Conservation (phyloP, 2,113 vertebrate genomes). For the Lipophrys pholis region DNA sequence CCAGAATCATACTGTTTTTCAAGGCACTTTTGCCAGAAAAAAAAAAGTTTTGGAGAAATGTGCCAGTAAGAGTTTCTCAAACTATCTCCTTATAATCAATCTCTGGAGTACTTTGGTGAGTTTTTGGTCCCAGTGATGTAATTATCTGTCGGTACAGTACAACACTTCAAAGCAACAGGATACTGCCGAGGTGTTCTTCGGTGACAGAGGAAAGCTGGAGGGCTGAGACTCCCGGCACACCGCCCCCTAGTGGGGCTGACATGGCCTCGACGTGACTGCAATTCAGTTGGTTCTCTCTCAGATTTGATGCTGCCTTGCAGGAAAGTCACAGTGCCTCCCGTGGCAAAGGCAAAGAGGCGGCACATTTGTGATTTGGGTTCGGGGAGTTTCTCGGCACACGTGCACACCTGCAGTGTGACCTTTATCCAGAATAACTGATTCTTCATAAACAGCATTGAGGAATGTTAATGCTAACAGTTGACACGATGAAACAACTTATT, state of each 20-base stretch:
- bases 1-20: too few species aligned
- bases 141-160: neutral
- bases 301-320: conserved; percentile 43
- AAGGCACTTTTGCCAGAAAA: too few species aligned
- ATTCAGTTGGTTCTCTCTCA: conserved; percentile 30
- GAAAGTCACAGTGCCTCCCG: conserved; percentile 26
- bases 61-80: neutral
- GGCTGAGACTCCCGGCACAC: conserved; percentile 21
- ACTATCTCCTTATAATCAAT: conserved; percentile 23
- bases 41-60: neutral
- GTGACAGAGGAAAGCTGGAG: conserved; percentile 19
- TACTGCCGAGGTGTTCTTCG: conserved; percentile 31
- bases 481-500: too few species aligned
- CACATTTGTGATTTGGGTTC: conserved; percentile 12
- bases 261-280: conserved; percentile 26
- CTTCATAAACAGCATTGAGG: conserved; percentile 8
- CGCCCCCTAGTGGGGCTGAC: conserved; percentile 34
- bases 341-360: conserved; percentile 19
- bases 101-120: neutral
- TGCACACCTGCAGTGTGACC: conserved; percentile 1
- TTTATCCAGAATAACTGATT: neutral
- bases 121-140: conserved; percentile 7
- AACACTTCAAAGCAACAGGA: conserved; percentile 17
- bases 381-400: conserved; percentile 15
- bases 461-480: too few species aligned